Evolutionary conservation across 2,113 vertebrate genomes (phyloP).

Genomic region (Octodon degus): DNA sequence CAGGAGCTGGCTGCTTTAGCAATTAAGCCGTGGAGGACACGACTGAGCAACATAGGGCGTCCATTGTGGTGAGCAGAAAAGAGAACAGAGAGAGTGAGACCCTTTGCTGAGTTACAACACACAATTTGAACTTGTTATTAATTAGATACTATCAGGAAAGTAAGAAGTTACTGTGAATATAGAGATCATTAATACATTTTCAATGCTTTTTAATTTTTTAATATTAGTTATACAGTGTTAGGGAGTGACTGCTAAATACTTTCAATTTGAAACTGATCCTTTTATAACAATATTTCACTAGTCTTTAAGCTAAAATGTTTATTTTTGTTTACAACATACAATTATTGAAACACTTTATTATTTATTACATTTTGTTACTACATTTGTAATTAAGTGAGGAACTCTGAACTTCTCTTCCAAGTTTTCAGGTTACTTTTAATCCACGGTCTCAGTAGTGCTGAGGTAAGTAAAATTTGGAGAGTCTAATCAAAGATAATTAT

Average conservation of each 20-base stretch:
- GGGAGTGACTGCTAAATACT: neutral
- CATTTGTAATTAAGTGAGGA: conserved; percentile 28
- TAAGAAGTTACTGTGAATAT: neutral
- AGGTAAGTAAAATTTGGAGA: conserved; percentile 17
- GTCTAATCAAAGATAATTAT: neutral
- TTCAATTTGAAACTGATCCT: neutral
- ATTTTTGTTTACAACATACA: neutral
- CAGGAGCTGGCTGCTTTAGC: neutral
- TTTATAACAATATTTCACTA: neutral
- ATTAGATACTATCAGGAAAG: neutral
- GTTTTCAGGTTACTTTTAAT: conserved; percentile 35
- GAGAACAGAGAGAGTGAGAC: neutral
- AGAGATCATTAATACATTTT: neutral
- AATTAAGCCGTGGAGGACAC: neutral
- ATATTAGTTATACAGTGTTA: neutral
- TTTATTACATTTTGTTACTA: neutral
- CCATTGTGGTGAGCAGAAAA: neutral
- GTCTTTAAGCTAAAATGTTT: neutral
- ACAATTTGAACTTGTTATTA: conserved; percentile 23
- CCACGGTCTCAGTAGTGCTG: neutral
- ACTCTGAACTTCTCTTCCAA: conserved; percentile 17
- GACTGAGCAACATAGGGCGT: neutral
- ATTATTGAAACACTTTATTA: neutral
- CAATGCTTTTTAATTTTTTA: neutral
- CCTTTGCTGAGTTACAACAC: neutral